Evolutionary conservation across 1,140 invertebrate species (phyloP), one percentile per base, ranked within the genome.

Genomic region (Trichoplusia ni): DNA sequence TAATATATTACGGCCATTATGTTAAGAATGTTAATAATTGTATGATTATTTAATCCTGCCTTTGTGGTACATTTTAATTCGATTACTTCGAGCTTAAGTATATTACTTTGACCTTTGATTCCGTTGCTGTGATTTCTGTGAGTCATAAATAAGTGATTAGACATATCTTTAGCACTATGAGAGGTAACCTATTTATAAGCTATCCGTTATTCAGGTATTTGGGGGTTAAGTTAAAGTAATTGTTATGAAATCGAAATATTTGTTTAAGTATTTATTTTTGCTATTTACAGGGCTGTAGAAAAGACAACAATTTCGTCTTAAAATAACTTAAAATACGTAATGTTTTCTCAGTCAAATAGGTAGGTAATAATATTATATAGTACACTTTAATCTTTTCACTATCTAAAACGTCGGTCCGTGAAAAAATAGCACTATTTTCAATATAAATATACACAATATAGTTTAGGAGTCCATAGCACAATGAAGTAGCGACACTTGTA

Each of bases 241-340:
- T 13, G 23, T n/a, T 35, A 49, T 74, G 62, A 73, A 76, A 77
- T 79, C 77, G 73, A 83, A 84, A 83, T 82, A 85, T 77, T 77
- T 74, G 79, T 83, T 86, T 79, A 84, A n/a, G n/a, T 80, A 84
- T 82, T 79, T 69, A 80, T 75, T 67, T 82, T 74, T 70, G 83
- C 81, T 90, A 84, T 87, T 75, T 90, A 90, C 85, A 90, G 72
- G 86, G 79, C 84, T 79, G 81, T 89, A 85, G 78, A 86, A 89
- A 90, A 86, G 75, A 81, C 85, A 86, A 89, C 83, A 86, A 75
- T 82, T 78, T 81, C 67, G 19, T 81, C 71, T 82, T 81, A 83
- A 82, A 79, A 77, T 82, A 87, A 87, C 82, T 82, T 87, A 84
- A 83, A 87, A 79, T 86, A 82, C 65, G 73, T 77, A 64, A 71